phyloP scores from a whole-genome alignment of 2,797 vertebrate genomes.

The Mormyrops boulengeri region DNA sequence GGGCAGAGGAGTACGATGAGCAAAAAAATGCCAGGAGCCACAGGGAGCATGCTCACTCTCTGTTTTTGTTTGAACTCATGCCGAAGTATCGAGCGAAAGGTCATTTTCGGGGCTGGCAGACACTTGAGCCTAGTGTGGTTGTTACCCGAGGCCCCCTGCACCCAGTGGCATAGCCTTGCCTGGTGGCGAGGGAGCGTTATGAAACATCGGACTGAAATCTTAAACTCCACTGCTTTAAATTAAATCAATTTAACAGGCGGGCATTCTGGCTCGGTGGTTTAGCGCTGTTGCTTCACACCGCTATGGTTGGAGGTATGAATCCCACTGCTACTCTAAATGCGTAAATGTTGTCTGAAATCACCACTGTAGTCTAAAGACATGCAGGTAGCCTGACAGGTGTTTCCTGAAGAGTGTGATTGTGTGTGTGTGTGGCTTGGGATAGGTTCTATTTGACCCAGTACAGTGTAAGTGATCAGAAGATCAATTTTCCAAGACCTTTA shows the following conservation, averaged over 20 bases:
- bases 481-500: not conserved
- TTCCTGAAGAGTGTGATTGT: not conserved
- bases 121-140: not conserved
- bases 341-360: not conserved
- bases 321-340: not conserved
- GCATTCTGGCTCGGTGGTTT: not conserved
- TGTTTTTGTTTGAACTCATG: not conserved
- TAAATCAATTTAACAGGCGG: slow-evolving; percentile 1
- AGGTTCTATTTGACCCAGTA: not conserved
- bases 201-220: not conserved
- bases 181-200: not conserved
- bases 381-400: not conserved
- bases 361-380: not conserved
- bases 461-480: not conserved
- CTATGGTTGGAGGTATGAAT: not conserved
- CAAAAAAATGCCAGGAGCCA: not conserved
- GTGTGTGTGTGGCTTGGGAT: not conserved
- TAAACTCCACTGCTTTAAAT: not conserved
- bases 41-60: not conserved
- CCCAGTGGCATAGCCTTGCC: not conserved
- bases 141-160: not conserved
- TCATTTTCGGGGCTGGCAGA: not conserved
- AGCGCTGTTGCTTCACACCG: not conserved
- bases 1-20: slow-evolving; percentile 34
- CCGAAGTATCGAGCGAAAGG: not conserved